These are phyloP conservation scores for Pararge aegeria DNA, from an alignment of 1,140 invertebrate species.

Conservation along the genomic window DNA sequence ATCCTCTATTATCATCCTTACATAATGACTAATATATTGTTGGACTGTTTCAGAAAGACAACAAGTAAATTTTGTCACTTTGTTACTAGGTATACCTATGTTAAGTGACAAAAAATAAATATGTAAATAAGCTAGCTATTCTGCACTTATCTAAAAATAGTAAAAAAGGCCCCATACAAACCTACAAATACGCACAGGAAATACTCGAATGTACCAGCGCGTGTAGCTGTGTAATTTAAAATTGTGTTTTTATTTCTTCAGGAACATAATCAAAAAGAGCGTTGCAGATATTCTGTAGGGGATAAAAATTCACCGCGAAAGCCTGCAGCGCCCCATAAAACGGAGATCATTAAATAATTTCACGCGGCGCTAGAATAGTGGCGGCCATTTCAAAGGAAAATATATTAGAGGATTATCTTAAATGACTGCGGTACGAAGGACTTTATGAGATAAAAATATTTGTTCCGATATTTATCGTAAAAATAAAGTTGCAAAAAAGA, in stretches of 20 bases:
- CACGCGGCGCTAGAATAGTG: constrained; percentile 23
- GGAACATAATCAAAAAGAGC: background rate
- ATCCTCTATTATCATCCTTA: no score
- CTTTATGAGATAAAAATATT: background rate
- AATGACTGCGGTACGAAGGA: constrained; percentile 5
- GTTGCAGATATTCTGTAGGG: constrained; percentile 15
- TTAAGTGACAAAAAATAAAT: no score
- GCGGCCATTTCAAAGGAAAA: constrained; percentile 16
- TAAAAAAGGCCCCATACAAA: no score
- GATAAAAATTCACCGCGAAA: constrained; percentile 18
- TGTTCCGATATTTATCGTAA: constrained; percentile 1
- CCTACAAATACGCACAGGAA: no score
- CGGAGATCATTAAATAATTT: constrained; percentile 28
- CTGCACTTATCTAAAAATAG: no score
- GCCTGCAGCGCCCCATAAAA: constrained; percentile 23
- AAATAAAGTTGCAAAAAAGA: background rate
- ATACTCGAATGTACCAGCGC: no score
- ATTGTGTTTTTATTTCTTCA: background rate
- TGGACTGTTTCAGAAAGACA: no score
- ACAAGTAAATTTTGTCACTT: no score
- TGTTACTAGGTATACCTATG: no score
- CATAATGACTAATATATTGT: no score
- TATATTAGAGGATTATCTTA: constrained; percentile 12
- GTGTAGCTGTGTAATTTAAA: no score
- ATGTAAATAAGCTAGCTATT: no score